These are phyloP conservation scores for Hydrolagus affinis DNA, from an alignment of 2,113 vertebrate genomes.

Conservation along the genomic window DNA sequence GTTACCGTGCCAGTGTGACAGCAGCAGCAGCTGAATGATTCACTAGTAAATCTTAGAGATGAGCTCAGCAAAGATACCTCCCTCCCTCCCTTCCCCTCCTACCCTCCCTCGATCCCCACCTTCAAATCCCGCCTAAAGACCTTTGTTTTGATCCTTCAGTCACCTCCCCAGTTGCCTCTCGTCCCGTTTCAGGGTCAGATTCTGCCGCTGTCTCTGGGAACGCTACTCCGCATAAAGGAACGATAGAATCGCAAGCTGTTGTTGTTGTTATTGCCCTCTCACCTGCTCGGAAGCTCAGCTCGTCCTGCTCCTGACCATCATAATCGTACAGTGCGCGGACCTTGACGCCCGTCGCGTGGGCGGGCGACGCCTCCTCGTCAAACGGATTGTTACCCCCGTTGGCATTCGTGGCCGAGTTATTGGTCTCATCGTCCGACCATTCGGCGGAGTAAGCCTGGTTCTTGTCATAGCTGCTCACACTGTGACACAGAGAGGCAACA, in stretches of 20 bases:
- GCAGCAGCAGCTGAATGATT: too few relatives aligned
- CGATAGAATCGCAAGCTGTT: too few relatives aligned
- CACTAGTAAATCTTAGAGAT: too few relatives aligned
- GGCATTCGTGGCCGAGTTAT: slow-evolving; percentile 64
- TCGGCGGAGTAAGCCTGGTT: slow-evolving; percentile 81
- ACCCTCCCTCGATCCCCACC: background rate
- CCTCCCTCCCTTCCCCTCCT: background rate
- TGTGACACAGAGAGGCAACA: slow-evolving; percentile 36
- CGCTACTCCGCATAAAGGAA: too few relatives aligned
- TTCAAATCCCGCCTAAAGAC: background rate
- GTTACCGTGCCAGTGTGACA: too few relatives aligned
- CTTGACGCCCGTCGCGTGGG: slow-evolving; percentile 58
- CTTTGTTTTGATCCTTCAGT: too few relatives aligned
- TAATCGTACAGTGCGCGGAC: slow-evolving; percentile 94
- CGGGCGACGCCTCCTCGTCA: slow-evolving; percentile 64
- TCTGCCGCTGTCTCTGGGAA: too few relatives aligned
- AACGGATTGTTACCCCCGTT: slow-evolving; percentile 84
- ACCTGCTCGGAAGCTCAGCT: slow-evolving; percentile 95
- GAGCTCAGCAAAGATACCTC: background rate
- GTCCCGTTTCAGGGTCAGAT: background rate
- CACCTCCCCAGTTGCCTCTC: background rate
- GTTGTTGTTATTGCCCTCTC: background rate
- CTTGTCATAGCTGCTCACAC: slow-evolving; percentile 89
- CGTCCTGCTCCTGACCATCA: slow-evolving; percentile 91
- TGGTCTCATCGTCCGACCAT: slow-evolving; percentile 90